Conservation (phyloP, 2,113 vertebrate genomes). For the Gnathonemus echidnorhynchus region DNA sequence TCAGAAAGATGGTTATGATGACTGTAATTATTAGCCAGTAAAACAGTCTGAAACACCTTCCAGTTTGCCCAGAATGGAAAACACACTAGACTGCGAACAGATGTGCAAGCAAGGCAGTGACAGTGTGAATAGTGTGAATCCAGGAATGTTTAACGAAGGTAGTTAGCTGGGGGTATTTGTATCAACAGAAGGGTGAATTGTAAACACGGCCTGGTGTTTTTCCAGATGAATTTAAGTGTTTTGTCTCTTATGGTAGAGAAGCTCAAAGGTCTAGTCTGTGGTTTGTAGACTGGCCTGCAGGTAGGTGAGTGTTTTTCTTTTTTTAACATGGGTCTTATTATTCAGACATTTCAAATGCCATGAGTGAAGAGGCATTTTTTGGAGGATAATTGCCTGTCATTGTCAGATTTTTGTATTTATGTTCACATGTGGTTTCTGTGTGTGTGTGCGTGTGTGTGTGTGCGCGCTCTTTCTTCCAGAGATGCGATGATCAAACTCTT, state of each 20-base stretch:
- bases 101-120: neutral
- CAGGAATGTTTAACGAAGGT: neutral
- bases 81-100: neutral
- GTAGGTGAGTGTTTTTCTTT: neutral
- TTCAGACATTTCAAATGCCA: neutral
- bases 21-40: neutral
- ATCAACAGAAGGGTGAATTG: neutral
- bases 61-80: neutral
- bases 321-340: neutral
- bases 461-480: neutral
- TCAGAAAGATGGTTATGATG: neutral
- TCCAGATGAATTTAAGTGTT: neutral
- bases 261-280: neutral
- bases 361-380: neutral
- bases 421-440: neutral
- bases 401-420: neutral
- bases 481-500: conserved; percentile 26
- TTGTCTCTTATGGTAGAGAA: neutral
- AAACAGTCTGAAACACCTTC: neutral
- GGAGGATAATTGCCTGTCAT: neutral
- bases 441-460: neutral
- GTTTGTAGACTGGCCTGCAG: neutral
- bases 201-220: neutral
- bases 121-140: neutral
- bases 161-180: neutral